Base-by-base conservation (phyloP, 2,888 invertebrate species). In the Amblyjoppa proteus region DNA sequence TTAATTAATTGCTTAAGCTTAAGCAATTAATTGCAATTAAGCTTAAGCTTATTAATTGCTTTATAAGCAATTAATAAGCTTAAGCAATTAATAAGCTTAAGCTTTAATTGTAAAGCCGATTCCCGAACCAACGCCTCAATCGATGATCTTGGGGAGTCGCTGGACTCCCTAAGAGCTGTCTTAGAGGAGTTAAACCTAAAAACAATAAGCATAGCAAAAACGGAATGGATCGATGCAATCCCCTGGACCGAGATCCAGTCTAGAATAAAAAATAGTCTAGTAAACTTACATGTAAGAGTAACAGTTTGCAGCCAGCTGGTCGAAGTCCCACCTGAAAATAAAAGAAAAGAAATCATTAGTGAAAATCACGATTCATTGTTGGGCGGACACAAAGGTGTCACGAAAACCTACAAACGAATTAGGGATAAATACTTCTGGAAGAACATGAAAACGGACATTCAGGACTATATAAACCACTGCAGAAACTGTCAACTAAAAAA, bases 401-500 rank as follows among this genome's bases (percentile, higher is more conserved):
- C 70, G 0, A 87, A 85, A 66, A 88, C 88, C 0, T 81, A 53
- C 28, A 69, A 82, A 16, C 20, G 85, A 2, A 68, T 89, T 6
- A 41, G 86, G 6, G 56, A 81, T 64, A 51, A 78, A 1, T 87
- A 79, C 75, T 81, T 74, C 25, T 89, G 88, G 89, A 53, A 58
- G 2, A 76, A 83, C 0, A 85, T 90, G 80, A 86, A 79, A 38
- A 11, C 66, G 6, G 74, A 88, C 4, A 68, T 85, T 6, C 78
- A 51, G 1, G 51, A 83, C 3, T 86, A 66, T 9, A 86, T 84
- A 9, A 78, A 77, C 13, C 73, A 66, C 1, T 90, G 88, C 31
- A 38, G 79, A 1, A 20, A 49, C 4, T 90, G 90, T 74, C 84
- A 88, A 70, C 41, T 81, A 16, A 84, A 86, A 38, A 88, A 88